A percentile compares a stretch with the other conserved stretches of the same genome.
Conservation (phyloP, 2,888 invertebrate genomes). For the Amphimallon solstitiale region DNA sequence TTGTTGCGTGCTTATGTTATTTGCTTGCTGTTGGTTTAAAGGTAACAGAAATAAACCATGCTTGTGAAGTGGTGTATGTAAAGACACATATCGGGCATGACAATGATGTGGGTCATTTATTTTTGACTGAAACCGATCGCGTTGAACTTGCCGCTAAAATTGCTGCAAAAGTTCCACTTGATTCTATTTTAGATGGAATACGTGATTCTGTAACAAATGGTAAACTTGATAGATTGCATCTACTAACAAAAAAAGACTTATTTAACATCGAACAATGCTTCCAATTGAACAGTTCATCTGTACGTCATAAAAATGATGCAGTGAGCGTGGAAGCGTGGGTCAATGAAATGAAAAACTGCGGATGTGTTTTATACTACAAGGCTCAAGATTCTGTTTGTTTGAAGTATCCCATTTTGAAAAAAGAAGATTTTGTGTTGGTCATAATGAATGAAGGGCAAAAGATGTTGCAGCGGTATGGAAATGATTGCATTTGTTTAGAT, state of each 20-base stretch:
- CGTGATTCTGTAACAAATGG: conserved; percentile 14
- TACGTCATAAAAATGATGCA: too few relatives aligned
- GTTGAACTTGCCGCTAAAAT: conserved; percentile 27
- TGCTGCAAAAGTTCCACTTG: conserved; percentile 24
- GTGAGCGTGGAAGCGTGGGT: conserved; percentile 36
- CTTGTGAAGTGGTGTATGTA: not conserved
- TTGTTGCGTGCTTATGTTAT: too few relatives aligned
- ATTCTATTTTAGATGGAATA: conserved; percentile 21
- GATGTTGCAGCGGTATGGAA: conserved; percentile 43
- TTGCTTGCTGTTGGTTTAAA: too few relatives aligned
- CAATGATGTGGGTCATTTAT: conserved; percentile 14
- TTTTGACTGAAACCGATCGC: conserved; percentile 8
- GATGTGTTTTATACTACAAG: conserved; percentile 45
- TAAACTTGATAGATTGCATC: conserved; percentile 19
- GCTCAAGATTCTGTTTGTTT: conserved; percentile 41
- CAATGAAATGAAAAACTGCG: not conserved
- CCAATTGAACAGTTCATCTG: not conserved
- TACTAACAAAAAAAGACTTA: conserved; percentile 30
- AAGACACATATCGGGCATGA: conserved; percentile 29
- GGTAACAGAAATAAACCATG: not conserved
- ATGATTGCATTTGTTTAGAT: too few relatives aligned
- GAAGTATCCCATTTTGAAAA: too few relatives aligned
- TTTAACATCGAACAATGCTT: conserved; percentile 16
- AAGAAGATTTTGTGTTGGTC: conserved; percentile 47
- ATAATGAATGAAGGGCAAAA: conserved; percentile 47